Base-by-base conservation (phyloP, 2,113 vertebrate genomes). In the human (Homo sapiens) region DNA sequence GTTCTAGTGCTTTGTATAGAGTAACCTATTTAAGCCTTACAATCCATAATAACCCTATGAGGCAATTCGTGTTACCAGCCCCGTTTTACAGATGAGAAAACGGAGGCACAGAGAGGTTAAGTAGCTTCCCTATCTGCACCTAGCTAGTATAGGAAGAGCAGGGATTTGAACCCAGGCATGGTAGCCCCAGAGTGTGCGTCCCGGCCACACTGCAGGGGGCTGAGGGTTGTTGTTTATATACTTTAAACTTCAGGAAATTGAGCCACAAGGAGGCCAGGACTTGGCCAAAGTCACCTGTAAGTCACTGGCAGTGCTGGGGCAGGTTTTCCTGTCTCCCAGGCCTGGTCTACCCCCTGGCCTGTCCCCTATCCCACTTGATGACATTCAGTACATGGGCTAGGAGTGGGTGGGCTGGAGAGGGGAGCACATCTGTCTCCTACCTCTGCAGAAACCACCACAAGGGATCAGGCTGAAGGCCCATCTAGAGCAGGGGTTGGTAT, bases 291-390 rank as follows among this genome's bases (percentile, higher is more conserved):
- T 78, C 82, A 13, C 17, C 73, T 59, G 0, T 12, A 40, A 64
- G 78, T 40, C 61, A 20, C 32, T 85, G 55, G 82, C 35, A 4
- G 11, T 90, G 68, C 38, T 50, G 45, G 64, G 52, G 61, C 17
- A 52, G 0, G 35, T 17, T 76, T 32, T 14, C 59, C 2, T 68
- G 38, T 68, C 0, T 50, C 0, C 2, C 0, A 0, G 3, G 45
- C 70, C 55, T 93, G 66, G 38, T 35, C 4, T n/a, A 13, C 25
- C 75, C 18, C 52, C 1, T 32, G 30, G n/a, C 32, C 8, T 43
- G 5, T 30, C 30, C 10, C 38, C 22, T 10, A 8, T 32, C 3
- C 40, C 10, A 4, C 11, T 35, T 13, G 48, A 14, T 17, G 45
- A 48, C 11, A 43, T 55, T 38, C 9, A 76, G 5, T 27, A 7